These are phyloP conservation scores for Ichneumoninae sp. DNA, from an alignment of 2,888 invertebrate species.

Conservation along the genomic window DNA sequence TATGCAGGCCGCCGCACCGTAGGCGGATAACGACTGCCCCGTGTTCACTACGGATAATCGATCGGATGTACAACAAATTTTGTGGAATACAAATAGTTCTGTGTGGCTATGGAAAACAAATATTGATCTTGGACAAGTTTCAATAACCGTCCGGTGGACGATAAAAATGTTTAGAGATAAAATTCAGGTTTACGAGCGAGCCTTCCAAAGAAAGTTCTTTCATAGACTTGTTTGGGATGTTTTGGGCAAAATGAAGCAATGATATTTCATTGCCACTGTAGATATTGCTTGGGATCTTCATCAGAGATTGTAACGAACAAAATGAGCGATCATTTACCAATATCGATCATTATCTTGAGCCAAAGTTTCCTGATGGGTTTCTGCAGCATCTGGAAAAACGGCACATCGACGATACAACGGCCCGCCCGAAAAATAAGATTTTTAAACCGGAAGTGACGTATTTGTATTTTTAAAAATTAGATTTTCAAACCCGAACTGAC, in stretches of 20 bases:
- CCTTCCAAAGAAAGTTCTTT: neutral
- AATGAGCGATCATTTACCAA: too few relatives aligned
- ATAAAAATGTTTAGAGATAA: neutral
- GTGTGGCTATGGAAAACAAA: neutral
- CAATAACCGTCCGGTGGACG: neutral
- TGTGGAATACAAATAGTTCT: slow-evolving; percentile 17
- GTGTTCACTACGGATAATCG: slow-evolving; percentile 70
- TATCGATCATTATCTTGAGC: too few relatives aligned
- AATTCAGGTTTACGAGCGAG: neutral
- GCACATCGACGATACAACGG: too few relatives aligned
- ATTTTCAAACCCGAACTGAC: too few relatives aligned
- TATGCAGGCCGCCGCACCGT: slow-evolving; percentile 59
- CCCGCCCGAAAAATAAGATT: too few relatives aligned
- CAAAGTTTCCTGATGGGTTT: too few relatives aligned
- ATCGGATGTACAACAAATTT: slow-evolving; percentile 37
- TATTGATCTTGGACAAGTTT: slow-evolving; percentile 1
- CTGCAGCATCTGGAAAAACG: too few relatives aligned
- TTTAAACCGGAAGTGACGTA: too few relatives aligned
- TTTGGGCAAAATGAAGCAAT: neutral
- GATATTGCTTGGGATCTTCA: too few relatives aligned
- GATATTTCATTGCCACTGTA: too few relatives aligned
- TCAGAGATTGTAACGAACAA: too few relatives aligned
- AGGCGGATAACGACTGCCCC: slow-evolving; percentile 48
- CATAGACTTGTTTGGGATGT: neutral
- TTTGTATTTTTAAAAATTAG: too few relatives aligned